Base-by-base conservation (phyloP, 2,797 vertebrate genomes). In the Gastrophryne carolinensis region DNA sequence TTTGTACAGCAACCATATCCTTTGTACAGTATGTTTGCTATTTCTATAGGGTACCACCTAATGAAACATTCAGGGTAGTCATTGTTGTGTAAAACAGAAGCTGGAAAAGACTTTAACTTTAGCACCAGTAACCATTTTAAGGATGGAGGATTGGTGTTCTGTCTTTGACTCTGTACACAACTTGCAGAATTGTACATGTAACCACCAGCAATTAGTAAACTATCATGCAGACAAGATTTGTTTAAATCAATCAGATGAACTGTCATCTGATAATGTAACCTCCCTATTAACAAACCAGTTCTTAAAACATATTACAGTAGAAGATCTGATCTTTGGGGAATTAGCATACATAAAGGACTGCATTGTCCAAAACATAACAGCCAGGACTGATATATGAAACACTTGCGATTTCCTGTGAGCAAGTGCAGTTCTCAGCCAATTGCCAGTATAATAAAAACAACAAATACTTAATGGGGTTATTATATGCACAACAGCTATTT, bases 351-450 rank as follows among this genome's bases (percentile, higher is more conserved):
- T 27, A 64, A 64, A 30, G n/a, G 24, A 12, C n/a, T 49, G 10
- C 10, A 19, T 49, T 64, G 39, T 64, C 41, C 26, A 64, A 58
- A 49, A 21, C 39, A 49, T 32, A 19, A 17, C 15, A 54, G 26
- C 30, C 29, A 9, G n/a, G 15, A 9, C 32, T 53, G 62, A 64
- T 32, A 64, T 49, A 32, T 30, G 41, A 64, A 30, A 47, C n/a
- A 30, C 27, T 64, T 49, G 26, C n/a, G 17, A 49, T 49, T 64
- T 64, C 62, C 62, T 64, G 62, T 49, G 26, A 47, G 44, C 29
- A 32, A 49, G 47, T 64, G 26, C 62, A 47, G 49, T 6, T 17
- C 41, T 49, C 41, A 41, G 27, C 41, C 47, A 41, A 29, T 64
- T 64, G 41, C 41, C 19, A 24, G 62, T 44, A 64, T n/a, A 49